Conservation (phyloP, 1,140 invertebrate species). For the Stratiolaelaps scimitus region DNA sequence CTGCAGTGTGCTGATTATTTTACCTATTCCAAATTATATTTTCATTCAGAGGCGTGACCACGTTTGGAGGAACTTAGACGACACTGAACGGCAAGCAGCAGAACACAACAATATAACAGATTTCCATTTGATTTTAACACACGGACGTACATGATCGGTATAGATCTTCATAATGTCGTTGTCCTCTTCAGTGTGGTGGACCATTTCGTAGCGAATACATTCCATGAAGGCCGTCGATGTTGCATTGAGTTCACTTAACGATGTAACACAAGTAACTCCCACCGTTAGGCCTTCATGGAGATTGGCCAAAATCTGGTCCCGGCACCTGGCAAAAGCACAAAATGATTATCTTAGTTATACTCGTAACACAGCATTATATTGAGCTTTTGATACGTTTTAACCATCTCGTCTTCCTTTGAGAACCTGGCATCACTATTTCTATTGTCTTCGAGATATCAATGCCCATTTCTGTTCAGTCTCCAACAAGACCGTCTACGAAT, state of each 20-base stretch:
- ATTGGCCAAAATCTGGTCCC: neutral
- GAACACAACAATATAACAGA: no score
- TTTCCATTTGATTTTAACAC: no score
- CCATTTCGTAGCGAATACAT: conserved; percentile 21
- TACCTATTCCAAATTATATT: no score
- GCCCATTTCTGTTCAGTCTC: neutral
- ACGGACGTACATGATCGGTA: conserved; percentile 2
- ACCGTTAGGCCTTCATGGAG: neutral
- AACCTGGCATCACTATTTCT: neutral
- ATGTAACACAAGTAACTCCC: neutral
- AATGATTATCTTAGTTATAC: no score
- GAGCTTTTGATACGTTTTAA: no score
- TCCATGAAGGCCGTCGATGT: conserved; percentile 3
- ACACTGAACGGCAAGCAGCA: no score
- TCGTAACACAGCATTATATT: no score
- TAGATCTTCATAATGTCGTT: neutral
- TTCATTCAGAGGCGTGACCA: no score
- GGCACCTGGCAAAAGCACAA: neutral
- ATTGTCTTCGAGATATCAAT: neutral
- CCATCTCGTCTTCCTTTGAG: neutral
- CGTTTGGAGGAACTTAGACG: no score
- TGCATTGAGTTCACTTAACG: neutral
- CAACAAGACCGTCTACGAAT: neutral
- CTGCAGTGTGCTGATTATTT: no score
- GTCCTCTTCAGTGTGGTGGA: neutral